Evolutionary conservation across 23 tunicate species (phyloP).

Genomic region (Clavelina lepadiformis): DNA sequence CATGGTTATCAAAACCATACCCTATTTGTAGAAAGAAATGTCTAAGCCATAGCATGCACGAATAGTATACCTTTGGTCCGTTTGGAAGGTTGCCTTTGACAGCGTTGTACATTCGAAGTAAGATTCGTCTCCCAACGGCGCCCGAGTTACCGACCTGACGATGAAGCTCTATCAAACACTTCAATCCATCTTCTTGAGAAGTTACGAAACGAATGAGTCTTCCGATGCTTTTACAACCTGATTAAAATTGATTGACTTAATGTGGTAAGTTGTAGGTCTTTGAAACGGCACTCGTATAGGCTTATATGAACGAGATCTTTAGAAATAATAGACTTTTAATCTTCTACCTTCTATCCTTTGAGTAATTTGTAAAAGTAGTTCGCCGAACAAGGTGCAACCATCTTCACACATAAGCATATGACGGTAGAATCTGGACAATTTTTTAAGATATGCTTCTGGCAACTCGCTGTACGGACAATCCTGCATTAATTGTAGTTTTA

Average conservation of each 20-base stretch:
- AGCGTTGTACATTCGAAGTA: slow-evolving; percentile 37
- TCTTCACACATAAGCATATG: slow-evolving; percentile 36
- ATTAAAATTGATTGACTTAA: too few relatives aligned
- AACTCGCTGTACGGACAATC: slow-evolving; percentile 45
- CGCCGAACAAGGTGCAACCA: slow-evolving; percentile 59
- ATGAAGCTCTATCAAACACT: slow-evolving; percentile 34
- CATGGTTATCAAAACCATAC: not conserved
- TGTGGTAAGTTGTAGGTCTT: too few relatives aligned
- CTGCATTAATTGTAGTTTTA: too few relatives aligned
- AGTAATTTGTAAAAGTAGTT: slow-evolving; percentile 53
- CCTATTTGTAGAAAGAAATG: not conserved
- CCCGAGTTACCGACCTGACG: slow-evolving; percentile 41
- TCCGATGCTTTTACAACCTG: slow-evolving; percentile 31
- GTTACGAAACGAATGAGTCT: slow-evolving; percentile 44
- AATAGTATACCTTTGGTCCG: slow-evolving; percentile 42
- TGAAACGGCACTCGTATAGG: not conserved
- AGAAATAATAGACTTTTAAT: too few relatives aligned
- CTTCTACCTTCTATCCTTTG: slow-evolving; percentile 28
- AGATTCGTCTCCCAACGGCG: slow-evolving; percentile 27
- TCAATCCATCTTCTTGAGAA: slow-evolving; percentile 48
- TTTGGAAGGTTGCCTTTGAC: slow-evolving; percentile 28
- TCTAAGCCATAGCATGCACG: too few relatives aligned
- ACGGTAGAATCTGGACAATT: slow-evolving; percentile 56
- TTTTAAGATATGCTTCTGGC: slow-evolving; percentile 18
- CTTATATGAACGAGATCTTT: too few relatives aligned